phyloP scores from a whole-genome alignment of 2,888 invertebrate species.

The Oligia fasciuncula region DNA sequence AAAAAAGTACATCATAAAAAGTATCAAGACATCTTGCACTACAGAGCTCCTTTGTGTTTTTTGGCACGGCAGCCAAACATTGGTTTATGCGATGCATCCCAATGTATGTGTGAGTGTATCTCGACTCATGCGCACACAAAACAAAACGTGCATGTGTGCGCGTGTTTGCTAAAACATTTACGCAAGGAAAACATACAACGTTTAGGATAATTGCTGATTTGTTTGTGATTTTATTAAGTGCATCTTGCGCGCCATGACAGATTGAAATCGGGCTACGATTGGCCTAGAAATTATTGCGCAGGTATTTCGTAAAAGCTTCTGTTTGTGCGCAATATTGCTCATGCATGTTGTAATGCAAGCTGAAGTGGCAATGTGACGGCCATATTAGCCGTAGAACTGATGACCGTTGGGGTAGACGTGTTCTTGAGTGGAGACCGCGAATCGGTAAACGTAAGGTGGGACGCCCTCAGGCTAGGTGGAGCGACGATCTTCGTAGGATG shows the following conservation, averaged over 20 bases:
- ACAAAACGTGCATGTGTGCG: constrained; percentile 38
- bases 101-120: constrained; percentile 65
- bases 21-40: constrained; percentile 76
- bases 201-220: constrained; percentile 64
- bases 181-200: constrained; percentile 68
- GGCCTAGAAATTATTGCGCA: constrained; percentile 55
- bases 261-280: constrained; percentile 46
- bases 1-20: constrained; percentile 57
- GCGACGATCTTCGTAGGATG: too few relatives aligned
- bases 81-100: constrained; percentile 85
- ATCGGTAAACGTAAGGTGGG: too few relatives aligned
- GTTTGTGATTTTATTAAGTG: constrained; percentile 61
- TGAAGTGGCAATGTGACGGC: too few relatives aligned
- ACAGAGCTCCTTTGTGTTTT: constrained; percentile 84
- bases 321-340: constrained; percentile 12
- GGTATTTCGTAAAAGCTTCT: constrained; percentile 43
- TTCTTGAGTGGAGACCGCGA: too few relatives aligned
- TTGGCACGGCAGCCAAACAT: constrained; percentile 88
- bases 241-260: constrained; percentile 56
- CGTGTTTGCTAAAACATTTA: constrained; percentile 66
- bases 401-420: too few relatives aligned
- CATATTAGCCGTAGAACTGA: too few relatives aligned
- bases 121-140: constrained; percentile 68
- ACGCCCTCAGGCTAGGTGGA: too few relatives aligned
- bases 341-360: constrained; percentile 1